Percentiles rank a stretch among this genome's conserved stretches.
These are phyloP conservation scores for Oryzaephilus surinamensis DNA, from an alignment of 1,140 invertebrate genomes.

Conservation along the genomic window DNA sequence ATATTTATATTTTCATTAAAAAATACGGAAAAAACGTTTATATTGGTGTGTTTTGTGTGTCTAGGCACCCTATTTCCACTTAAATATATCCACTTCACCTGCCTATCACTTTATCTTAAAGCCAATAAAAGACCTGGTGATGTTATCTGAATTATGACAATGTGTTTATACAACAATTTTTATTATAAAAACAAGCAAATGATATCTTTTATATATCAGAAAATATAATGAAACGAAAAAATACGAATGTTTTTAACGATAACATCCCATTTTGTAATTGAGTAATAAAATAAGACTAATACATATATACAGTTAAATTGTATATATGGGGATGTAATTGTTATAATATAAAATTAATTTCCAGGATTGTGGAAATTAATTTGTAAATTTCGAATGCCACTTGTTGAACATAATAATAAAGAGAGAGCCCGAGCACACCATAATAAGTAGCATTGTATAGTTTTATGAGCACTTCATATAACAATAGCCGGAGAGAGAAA, in stretches of 20 bases:
- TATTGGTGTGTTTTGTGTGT: too few relatives aligned
- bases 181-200: too few relatives aligned
- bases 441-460: constrained; percentile 7
- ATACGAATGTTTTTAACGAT: too few relatives aligned
- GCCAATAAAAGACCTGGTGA: too few relatives aligned
- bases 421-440: too few relatives aligned
- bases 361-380: constrained; percentile 1
- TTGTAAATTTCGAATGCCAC: constrained; percentile 3
- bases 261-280: too few relatives aligned
- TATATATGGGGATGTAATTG: background rate
- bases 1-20: background rate
- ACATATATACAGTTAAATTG: background rate
- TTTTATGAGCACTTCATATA: constrained; percentile 7
- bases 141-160: too few relatives aligned
- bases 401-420: constrained; percentile 3
- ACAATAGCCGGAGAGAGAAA: constrained; percentile 5
- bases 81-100: too few relatives aligned
- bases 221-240: background rate
- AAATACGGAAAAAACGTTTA: background rate
- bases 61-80: too few relatives aligned
- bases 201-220: background rate
- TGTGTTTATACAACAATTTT: too few relatives aligned
- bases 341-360: background rate
- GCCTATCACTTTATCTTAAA: too few relatives aligned
- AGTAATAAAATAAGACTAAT: background rate